phyloP scores from a whole-genome alignment of 92 coral and sea anemone species.

The Scolanthus callimorphus region DNA sequence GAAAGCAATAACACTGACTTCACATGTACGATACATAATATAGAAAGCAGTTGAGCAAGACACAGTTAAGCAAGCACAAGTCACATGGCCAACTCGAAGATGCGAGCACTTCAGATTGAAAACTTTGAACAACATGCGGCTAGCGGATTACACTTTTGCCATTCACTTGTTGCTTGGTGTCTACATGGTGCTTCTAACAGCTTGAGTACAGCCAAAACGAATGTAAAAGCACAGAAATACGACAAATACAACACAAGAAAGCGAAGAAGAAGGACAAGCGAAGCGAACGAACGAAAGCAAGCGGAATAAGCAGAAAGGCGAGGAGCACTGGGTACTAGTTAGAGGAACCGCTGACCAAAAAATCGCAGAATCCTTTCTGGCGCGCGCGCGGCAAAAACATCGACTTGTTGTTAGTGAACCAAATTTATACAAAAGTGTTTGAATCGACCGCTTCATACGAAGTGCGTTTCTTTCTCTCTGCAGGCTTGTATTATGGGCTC shows the following conservation, averaged over 20 bases:
- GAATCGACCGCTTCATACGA: too few species aligned
- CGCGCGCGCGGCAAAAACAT: not conserved
- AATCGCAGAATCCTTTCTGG: not conserved
- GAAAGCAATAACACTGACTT: not conserved
- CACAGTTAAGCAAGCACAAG: too few species aligned
- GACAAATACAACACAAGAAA: not conserved
- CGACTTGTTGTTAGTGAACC: not conserved
- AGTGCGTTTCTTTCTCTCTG: too few species aligned
- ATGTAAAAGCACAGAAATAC: conserved; percentile 5
- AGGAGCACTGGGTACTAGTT: not conserved
- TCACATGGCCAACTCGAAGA: conserved; percentile 2
- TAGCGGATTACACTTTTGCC: not conserved
- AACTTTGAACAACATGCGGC: conserved; percentile 25
- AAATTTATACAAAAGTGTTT: too few species aligned
- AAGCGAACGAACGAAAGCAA: not conserved
- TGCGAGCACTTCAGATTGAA: conserved; percentile 52
- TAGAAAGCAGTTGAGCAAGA: not conserved
- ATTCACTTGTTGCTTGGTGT: conserved; percentile 6
- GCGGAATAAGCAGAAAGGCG: not conserved
- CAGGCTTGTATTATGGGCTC: too few species aligned
- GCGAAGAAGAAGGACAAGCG: too few species aligned
- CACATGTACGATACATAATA: too few species aligned
- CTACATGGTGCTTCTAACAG: conserved; percentile 33
- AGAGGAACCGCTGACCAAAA: not conserved
- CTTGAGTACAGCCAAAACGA: conserved; percentile 3